A percentile compares a stretch with the other conserved stretches of the same genome.
Evolutionary conservation across 2,797 vertebrate species (phyloP).

Genomic region (Chloroceryle inda): DNA sequence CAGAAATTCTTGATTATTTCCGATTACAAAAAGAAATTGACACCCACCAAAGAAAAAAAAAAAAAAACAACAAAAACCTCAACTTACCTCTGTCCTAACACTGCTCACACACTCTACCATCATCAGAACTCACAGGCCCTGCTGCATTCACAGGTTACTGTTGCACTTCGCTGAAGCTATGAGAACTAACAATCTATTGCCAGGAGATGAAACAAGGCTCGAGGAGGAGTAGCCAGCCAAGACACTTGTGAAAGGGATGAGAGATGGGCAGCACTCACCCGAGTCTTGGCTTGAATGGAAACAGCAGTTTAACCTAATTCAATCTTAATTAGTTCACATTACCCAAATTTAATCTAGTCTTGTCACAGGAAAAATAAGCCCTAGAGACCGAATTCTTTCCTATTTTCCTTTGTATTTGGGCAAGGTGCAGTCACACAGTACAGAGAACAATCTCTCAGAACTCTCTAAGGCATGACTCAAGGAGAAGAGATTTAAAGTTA

Average conservation of each 20-base stretch:
- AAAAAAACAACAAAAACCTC: background rate
- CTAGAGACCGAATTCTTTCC: background rate
- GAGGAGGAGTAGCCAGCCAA: background rate
- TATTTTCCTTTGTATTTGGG: background rate
- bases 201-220: background rate
- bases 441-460: background rate
- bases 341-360: background rate
- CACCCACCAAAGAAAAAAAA: background rate
- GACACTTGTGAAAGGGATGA: background rate
- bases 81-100: background rate
- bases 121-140: background rate
- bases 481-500: background rate
- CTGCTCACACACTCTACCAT: background rate
- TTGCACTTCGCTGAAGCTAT: background rate
- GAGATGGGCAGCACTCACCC: background rate
- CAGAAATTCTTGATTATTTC: background rate
- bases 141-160: background rate
- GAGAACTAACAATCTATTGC: background rate
- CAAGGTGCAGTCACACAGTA: background rate
- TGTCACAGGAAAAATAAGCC: constrained; percentile 23
- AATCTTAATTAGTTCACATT: constrained; percentile 41
- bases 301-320: constrained; percentile 16
- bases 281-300: background rate
- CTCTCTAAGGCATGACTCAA: background rate
- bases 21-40: no score